Base-by-base conservation (phyloP, 2,797 vertebrate species). In the Eulemur albifrons region DNA sequence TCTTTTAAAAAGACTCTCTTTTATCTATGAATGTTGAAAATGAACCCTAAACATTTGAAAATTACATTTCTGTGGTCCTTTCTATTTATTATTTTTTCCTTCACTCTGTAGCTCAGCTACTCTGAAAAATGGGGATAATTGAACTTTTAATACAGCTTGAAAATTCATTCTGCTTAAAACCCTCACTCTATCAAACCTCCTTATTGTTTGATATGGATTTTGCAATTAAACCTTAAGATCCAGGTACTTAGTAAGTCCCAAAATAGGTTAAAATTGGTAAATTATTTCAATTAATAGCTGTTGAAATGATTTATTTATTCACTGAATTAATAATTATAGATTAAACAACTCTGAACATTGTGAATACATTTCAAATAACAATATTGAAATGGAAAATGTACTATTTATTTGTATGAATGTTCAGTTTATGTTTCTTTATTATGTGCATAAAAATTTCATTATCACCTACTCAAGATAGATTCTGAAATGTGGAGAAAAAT, bases 181-280 rank as follows among this genome's bases (percentile, higher is more conserved):
- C 20, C 91, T 96, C 61, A 45, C 75, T 83, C 52, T 82, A 30
- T 48, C 20, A 92, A 73, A 40, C 0, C 3, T 75, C 6, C 12
- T 57, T 70, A 79, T 48, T n/a, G 27, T 65, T 87, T 91, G 54
- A 96, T 50, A 69, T 38, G 35, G 32, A 81, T 40, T 76, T 90
- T 95, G 35, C 10, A 77, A 43, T 90, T 92, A 76, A 90, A 88
- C 50, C 73, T n/a, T 94, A 72, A 89, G 94, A 77, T 80, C 93
- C 54, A 94, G 70, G 38, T 72, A 88, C 45, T 88, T 43, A 92
- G n/a, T 32, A 57, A 70, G 54, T 90, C 20, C 4, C 25, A 38
- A 14, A 50, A 88, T 76, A 81, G 5, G 27, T 77, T 77, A 79
- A 85, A 73, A 92, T 10, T 73, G 35, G 50, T 54, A 54, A 79